Conservation (phyloP, 2,888 invertebrate genomes). For the Branchipolynoe longqiensis region DNA sequence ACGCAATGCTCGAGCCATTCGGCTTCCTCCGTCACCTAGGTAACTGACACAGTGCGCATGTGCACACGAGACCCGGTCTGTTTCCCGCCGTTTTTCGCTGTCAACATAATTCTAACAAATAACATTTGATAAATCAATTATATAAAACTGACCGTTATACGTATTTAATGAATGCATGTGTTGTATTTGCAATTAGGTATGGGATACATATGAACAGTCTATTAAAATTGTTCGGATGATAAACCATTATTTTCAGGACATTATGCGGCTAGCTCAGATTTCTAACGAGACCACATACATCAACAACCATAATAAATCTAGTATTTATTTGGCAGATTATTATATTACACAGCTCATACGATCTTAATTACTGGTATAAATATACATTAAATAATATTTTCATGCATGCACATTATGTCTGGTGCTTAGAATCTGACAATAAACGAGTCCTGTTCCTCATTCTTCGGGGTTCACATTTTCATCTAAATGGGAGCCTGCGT, state of each 20-base stretch:
- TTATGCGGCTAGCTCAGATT: background rate
- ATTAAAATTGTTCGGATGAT: background rate
- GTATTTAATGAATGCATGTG: no score
- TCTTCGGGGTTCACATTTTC: conserved; percentile 52
- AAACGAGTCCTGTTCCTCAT: conserved; percentile 6
- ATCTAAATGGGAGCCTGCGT: conserved; percentile 17
- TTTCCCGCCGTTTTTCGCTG: conserved; percentile 42
- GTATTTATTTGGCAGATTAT: background rate
- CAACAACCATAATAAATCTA: background rate
- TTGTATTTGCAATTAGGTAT: no score
- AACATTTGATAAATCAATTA: background rate
- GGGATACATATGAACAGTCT: background rate
- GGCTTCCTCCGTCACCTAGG: conserved; percentile 42
- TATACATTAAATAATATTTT: no score
- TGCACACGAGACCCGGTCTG: background rate
- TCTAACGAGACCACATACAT: background rate
- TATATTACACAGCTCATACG: no score
- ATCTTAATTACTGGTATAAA: no score
- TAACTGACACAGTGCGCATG: conserved; percentile 13
- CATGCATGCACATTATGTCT: no score
- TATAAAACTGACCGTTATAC: no score
- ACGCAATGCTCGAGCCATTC: conserved; percentile 14
- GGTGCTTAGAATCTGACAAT: no score
- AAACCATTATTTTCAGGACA: background rate
- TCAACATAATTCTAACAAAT: background rate